Base-by-base conservation (phyloP, 1,140 invertebrate species). In the Panagrolaimus sp. region DNA sequence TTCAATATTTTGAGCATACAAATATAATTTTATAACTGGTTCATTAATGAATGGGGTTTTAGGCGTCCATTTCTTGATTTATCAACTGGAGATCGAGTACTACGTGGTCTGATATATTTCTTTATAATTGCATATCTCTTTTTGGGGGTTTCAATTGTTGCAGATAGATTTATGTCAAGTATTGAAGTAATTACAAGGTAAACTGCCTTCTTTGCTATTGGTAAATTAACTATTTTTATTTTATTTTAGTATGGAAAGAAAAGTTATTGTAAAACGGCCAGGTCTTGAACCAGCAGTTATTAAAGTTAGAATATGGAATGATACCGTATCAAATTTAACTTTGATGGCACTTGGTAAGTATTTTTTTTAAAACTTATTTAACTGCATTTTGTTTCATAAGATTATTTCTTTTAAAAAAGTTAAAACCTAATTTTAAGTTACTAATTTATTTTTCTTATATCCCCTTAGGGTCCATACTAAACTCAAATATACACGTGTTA, bases 161-260 rank as follows among this genome's bases (percentile, higher is more conserved):
- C 95, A 38, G 96, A 99, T 84, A 89, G 94, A 12, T 98, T 98
- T 85, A 98, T 98, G 95, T 92, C 92, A 1, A 90, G 94, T 70
- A 98, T 98, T 83, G 96, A 99, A 88, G 94, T 97, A 69, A 98
- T 98, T 81, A 98, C 96, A 8, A 96, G 93, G 0, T 90, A 94
- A 83, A 94, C 97, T 38, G 28, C 8, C 7, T 15, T n/a, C 15
- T 8, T 21, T 0, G 7, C 21, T 63, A 24, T 3, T 21, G n/a
- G 12, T 66, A 24, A 70, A 28, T 55, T 70, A 47, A 46, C 65
- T 17, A 58, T 17, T 10, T 17, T 45, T 8, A 45, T 68, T 1
- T 44, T 38, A 52, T 69, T 78, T 63, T 48, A 78, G 77, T 76
- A 76, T 78, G 81, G 80, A 82, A 71, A 67, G 80, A 48, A 80